Base-by-base conservation (phyloP, 2,888 invertebrate genomes). In the Yponomeuta plumbellus region DNA sequence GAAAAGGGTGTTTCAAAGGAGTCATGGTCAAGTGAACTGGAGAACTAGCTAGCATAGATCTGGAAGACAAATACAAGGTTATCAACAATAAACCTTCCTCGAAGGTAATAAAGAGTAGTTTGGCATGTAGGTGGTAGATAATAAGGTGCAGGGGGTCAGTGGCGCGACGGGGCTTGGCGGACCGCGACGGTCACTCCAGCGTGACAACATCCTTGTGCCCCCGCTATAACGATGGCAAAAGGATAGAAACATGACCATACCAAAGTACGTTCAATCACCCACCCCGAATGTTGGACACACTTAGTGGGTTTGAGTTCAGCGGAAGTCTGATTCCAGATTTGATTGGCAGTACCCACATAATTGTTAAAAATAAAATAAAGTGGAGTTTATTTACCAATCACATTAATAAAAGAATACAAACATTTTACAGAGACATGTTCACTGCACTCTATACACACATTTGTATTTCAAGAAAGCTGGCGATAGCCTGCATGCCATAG, bases 141-240 rank as follows among this genome's bases (percentile, higher is more conserved):
- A 20, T 58, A 11, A n/a, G n/a, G 58, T 58, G 64, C 68, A 68
- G 68, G 66, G 77, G 81, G 80, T 80, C 83, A 83, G 78, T 75
- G 77, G 77, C 78, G 82, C 74, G 77, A 68, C 70, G 75, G 57
- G n/a, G 75, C 68, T 73, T 75, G 77, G 76, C 80, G 75, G 73
- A 80, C 80, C 88, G 83, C 68, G 75, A 78, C 83, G 77, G 69
- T 67, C 64, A 75, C 73, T 68, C 73, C 71, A 76, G 76, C 80
- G 85, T 82, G 85, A 86, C 85, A 78, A 66, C 70, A 70, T 69
- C 72, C 56, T 65, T 56, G 74, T 71, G 84, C 83, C 84, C 75
- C 66, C 62, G 17, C 20, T 0, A 22, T 11, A 13, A 23, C 21
- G 23, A 59, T 34, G 34, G n/a, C 61, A 34, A 4, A 17, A 26